phyloP scores from a whole-genome alignment of 2,113 vertebrate species.

The Antechinus stuartii region DNA sequence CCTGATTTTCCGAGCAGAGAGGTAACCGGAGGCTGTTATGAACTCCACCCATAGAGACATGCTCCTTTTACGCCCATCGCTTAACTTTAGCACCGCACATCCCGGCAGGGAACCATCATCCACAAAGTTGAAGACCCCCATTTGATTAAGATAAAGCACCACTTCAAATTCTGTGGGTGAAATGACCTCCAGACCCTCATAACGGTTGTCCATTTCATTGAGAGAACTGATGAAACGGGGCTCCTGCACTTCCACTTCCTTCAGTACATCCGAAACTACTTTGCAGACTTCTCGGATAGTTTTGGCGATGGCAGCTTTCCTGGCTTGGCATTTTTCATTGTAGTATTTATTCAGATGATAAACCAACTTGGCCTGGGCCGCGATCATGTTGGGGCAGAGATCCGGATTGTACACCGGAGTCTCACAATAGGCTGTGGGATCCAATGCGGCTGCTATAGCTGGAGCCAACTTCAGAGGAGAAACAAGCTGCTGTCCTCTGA shows the following conservation, averaged over 20 bases:
- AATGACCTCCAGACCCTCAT: conserved; percentile 97
- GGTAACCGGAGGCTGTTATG: conserved; percentile 99
- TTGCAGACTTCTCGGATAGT: conserved; percentile 99
- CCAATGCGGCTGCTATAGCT: conserved; percentile 98
- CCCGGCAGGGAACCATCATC: conserved; percentile 99
- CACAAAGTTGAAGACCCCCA: conserved; percentile 99
- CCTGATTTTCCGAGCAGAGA: conserved; percentile 98
- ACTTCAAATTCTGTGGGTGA: conserved; percentile 99
- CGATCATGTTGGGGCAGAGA: conserved; percentile 99
- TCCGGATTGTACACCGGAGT: conserved; percentile 99
- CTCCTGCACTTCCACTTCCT: conserved; percentile 99
- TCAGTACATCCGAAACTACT: conserved; percentile 98
- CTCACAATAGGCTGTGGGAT: conserved; percentile 99
- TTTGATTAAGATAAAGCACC: conserved; percentile 98
- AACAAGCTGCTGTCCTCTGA: conserved; percentile 80
- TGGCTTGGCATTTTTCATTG: conserved; percentile 98
- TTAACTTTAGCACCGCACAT: conserved; percentile 98
- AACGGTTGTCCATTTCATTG: conserved; percentile 99
- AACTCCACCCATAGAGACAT: conserved; percentile 99
- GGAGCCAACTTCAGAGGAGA: conserved; percentile 99
- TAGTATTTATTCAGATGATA: conserved; percentile 99
- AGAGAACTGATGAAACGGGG: conserved; percentile 99
- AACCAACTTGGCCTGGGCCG: conserved; percentile 99
- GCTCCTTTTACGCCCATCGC: conserved; percentile 98
- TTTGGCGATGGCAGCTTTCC: conserved; percentile 98